Evolutionary conservation across 2,797 vertebrate species (phyloP).

Genomic region (Remorina albescens): DNA sequence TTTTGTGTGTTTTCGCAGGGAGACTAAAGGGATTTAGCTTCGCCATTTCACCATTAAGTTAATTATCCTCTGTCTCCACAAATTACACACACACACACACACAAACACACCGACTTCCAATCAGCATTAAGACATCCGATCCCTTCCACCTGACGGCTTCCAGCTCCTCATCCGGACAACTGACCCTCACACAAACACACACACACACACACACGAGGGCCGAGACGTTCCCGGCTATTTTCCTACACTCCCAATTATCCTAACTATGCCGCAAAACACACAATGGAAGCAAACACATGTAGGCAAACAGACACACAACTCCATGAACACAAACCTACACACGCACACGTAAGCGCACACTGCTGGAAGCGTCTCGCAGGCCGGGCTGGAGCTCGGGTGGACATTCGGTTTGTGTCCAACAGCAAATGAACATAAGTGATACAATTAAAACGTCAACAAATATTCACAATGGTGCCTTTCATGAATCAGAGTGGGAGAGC

Average conservation of each 20-base stretch:
- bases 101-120: conserved; percentile 47
- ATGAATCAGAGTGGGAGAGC: conserved; percentile 23
- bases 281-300: neutral
- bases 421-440: conserved; percentile 52
- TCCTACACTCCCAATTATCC: conserved; percentile 61
- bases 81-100: conserved; percentile 30
- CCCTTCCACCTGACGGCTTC: conserved; percentile 63
- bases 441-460: conserved; percentile 59
- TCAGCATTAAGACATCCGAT: conserved; percentile 60
- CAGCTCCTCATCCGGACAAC: conserved; percentile 59
- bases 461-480: conserved; percentile 56
- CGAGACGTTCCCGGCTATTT: conserved; percentile 47
- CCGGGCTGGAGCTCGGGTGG: conserved; percentile 24
- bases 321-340: neutral
- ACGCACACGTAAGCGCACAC: neutral
- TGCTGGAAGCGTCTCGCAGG: conserved; percentile 10
- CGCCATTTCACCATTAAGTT: conserved; percentile 73
- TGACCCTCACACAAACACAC: conserved; percentile 10
- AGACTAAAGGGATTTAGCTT: conserved; percentile 65
- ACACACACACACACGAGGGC: conserved; percentile 39
- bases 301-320: neutral
- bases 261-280: conserved; percentile 45
- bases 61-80: conserved; percentile 68
- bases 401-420: conserved; percentile 48
- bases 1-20: conserved; percentile 56